Base-by-base conservation (phyloP, 2,113 vertebrate species). In the Muntiacus reevesi region DNA sequence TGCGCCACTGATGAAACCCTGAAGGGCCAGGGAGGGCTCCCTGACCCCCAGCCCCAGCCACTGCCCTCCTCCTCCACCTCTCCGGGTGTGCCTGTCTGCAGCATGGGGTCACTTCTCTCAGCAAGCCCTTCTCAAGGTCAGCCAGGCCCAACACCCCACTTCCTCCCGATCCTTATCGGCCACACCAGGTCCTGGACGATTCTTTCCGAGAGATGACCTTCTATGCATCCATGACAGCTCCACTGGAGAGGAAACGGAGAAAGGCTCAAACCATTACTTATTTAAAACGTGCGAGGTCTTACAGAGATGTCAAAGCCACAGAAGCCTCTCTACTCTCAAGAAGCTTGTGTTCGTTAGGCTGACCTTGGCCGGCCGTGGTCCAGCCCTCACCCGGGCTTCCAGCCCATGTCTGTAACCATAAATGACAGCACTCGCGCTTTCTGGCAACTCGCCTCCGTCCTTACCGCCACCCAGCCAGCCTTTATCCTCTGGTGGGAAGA, bases 401-500 rank as follows among this genome's bases (percentile, higher is more conserved):
- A 87, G 78, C 79, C 62, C 89, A 14, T 79, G 84, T 88, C 83
- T 83, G 36, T 84, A 96, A 79, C 78, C 95, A 96, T 43, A 97
- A 96, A 84, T 87, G 96, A 97, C 92, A 96, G 93, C 50, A 36
- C 60, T 57, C n/a, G 11, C 30, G 62, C 47, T 97, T 95, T 83
- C 87, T 98, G 97, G 97, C 97, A 97, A 79, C 74, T 95, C 23
- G 11, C 83, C 78, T 40, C 55, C 86, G 10, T 91, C 54, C 78
- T 82, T 47, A 81, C 50, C 90, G 47, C 84, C 83, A 91, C 82
- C 78, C 91, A 91, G 91, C 55, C 82, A 97, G 89, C 94, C 96
- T 98, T 95, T 43, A 89, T 97, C 87, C 78, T 97, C 91, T 81
- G 40, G 95, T 97, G 96, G 95, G 83, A 89, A 96, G 96, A 97